Evolutionary conservation across 2,888 invertebrate species (phyloP).

Genomic region (Metopia argyrocephala): DNA sequence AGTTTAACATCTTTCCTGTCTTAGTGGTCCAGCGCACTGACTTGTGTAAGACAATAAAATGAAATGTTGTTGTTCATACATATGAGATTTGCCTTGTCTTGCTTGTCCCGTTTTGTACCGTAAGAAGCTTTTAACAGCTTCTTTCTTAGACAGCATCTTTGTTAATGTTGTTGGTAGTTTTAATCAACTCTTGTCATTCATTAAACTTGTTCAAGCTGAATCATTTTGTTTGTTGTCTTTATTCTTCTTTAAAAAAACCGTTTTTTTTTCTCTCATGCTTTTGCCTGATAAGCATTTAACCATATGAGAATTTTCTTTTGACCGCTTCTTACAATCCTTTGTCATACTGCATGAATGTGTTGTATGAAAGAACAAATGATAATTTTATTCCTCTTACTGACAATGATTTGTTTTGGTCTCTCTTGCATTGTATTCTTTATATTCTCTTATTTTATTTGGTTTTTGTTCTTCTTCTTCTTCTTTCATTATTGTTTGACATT

Average conservation of each 20-base stretch:
- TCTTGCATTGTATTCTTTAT: background rate
- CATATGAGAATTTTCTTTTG: slow-evolving; percentile 42
- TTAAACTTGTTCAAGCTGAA: slow-evolving; percentile 51
- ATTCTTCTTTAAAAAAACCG: background rate
- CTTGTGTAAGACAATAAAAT: background rate
- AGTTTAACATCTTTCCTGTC: slow-evolving; percentile 33
- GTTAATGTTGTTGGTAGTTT: slow-evolving; percentile 17
- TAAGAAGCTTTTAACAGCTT: slow-evolving; percentile 19
- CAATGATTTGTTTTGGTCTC: slow-evolving; percentile 13
- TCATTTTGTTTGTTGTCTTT: slow-evolving; percentile 34
- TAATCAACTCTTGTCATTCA: slow-evolving; percentile 41
- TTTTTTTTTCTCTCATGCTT: slow-evolving; percentile 13
- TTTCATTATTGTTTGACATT: slow-evolving; percentile 30
- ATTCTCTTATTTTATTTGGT: background rate
- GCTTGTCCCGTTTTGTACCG: background rate
- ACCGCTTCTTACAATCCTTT: no score
- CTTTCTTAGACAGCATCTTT: slow-evolving; percentile 19
- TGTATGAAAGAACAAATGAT: no score
- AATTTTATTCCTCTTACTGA: slow-evolving; percentile 1
- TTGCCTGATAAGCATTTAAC: slow-evolving; percentile 20
- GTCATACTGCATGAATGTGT: no score
- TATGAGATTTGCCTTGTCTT: background rate
- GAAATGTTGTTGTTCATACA: background rate
- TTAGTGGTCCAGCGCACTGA: slow-evolving; percentile 18
- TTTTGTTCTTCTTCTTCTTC: background rate